phyloP scores from a whole-genome alignment of 2,113 vertebrate species.

The Hippocampus mohnikei region DNA sequence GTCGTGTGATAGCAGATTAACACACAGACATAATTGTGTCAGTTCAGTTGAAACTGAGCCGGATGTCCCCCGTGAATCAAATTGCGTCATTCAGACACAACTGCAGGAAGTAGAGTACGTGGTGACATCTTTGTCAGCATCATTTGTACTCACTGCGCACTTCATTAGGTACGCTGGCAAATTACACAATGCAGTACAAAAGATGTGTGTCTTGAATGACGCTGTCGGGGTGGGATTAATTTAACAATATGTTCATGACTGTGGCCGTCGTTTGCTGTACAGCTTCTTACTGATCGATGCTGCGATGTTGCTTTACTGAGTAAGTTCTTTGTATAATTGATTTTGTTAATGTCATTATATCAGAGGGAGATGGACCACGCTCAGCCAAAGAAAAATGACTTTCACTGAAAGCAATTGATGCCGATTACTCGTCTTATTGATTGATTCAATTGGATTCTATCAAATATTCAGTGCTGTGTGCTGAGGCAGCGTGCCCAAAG shows the following conservation, averaged over 20 bases:
- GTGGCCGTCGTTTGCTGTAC: background rate
- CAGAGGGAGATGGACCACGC: background rate
- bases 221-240: background rate
- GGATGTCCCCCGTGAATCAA: constrained; percentile 43
- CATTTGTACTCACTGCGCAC: background rate
- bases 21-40: background rate
- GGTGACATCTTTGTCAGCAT: background rate
- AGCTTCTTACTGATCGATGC: no score
- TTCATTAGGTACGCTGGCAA: background rate
- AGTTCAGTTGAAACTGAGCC: constrained; percentile 19
- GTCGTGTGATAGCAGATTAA: background rate
- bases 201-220: background rate
- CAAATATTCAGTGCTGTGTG: background rate
- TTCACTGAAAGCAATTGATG: background rate
- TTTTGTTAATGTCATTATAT: no score
- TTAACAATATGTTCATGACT: background rate
- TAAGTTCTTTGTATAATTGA: background rate
- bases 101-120: constrained; percentile 20
- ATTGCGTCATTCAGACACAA: constrained; percentile 34
- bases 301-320: background rate
- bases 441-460: background rate
- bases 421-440: background rate
- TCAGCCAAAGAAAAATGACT: background rate
- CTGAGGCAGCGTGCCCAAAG: background rate
- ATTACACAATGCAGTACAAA: background rate